These are phyloP conservation scores for Pampus argenteus DNA, from an alignment of 2,797 vertebrate genomes.

Conservation along the genomic window DNA sequence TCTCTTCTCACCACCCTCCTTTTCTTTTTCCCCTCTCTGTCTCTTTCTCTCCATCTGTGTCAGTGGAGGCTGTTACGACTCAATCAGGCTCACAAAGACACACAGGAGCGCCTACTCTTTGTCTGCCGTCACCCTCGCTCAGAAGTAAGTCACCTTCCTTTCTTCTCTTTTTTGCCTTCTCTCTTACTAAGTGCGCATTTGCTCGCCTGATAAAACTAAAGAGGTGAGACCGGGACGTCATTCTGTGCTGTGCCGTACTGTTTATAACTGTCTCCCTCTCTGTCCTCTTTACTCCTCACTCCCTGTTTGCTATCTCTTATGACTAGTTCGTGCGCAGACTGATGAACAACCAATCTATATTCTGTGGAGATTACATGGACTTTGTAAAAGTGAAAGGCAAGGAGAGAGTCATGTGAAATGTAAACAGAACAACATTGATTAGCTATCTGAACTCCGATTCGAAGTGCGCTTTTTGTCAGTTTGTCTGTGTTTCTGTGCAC, in stretches of 20 bases:
- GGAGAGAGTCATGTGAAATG: constrained; percentile 59
- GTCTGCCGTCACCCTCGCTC: constrained; percentile 48
- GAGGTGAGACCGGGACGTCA: constrained; percentile 54
- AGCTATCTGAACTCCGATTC: constrained; percentile 63
- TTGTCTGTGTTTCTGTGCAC: constrained; percentile 22
- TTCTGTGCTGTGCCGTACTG: constrained; percentile 9
- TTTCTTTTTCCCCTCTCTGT: constrained; percentile 16
- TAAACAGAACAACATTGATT: constrained; percentile 72
- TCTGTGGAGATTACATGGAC: constrained; percentile 58
- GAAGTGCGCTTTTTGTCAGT: constrained; percentile 26
- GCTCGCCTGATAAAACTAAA: constrained; percentile 56
- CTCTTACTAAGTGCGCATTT: constrained; percentile 36
- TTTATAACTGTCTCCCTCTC: constrained; percentile 19
- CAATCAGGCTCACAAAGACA: constrained; percentile 64
- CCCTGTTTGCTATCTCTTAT: constrained; percentile 66
- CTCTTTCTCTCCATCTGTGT: constrained; percentile 50
- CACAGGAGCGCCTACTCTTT: constrained; percentile 48
- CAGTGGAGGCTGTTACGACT: constrained; percentile 59
- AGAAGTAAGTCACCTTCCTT: constrained; percentile 62
- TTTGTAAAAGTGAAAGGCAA: constrained; percentile 71
- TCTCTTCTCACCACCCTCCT: constrained; percentile 44
- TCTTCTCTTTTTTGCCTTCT: constrained; percentile 17
- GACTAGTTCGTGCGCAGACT: constrained; percentile 67
- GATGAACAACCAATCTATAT: constrained; percentile 67
- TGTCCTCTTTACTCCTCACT: constrained; percentile 47